Evolutionary conservation across 2,113 vertebrate species (phyloP).

Genomic region (Ictalurus punctatus): DNA sequence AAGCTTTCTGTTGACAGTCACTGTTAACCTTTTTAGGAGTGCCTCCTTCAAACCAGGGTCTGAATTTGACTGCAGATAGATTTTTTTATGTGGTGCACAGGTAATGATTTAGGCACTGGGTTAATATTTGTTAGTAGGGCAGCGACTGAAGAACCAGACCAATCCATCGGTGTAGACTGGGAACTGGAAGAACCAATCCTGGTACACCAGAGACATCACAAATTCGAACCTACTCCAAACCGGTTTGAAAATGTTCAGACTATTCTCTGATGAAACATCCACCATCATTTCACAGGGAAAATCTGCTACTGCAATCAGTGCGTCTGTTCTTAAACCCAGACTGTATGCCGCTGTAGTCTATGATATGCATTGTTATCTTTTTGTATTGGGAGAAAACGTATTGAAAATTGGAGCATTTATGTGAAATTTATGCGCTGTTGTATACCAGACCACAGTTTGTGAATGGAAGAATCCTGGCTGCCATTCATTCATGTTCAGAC

Average conservation of each 20-base stretch:
- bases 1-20: no score
- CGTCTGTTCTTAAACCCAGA: neutral
- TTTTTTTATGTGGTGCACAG: no score
- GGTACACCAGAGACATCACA: neutral
- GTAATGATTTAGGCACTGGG: neutral
- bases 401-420: neutral
- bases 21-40: no score
- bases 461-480: neutral
- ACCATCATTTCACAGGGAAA: neutral
- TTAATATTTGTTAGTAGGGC: neutral
- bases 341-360: neutral
- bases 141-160: neutral
- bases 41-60: neutral
- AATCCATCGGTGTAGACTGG: neutral
- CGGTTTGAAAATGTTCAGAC: neutral
- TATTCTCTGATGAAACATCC: neutral
- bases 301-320: neutral
- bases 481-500: neutral
- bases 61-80: neutral
- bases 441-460: neutral
- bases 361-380: neutral
- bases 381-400: neutral
- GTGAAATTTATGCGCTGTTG: neutral
- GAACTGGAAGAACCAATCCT: neutral
- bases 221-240: neutral